These are phyloP conservation scores for Brachyptera putata DNA, from an alignment of 2,888 invertebrate genomes.

Conservation along the genomic window DNA sequence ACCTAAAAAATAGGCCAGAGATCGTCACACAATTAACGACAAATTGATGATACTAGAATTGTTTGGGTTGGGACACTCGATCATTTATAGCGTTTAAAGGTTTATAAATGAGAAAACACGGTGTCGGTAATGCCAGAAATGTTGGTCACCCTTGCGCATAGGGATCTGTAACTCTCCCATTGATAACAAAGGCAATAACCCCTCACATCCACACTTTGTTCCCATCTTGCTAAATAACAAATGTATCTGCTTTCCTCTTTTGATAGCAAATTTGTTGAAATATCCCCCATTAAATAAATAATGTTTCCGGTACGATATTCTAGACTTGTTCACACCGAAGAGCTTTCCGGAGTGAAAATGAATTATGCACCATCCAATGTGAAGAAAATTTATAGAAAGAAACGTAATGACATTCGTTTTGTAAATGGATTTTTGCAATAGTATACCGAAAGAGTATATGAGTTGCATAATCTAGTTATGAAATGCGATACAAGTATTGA, in stretches of 20 bases:
- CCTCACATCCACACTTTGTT: conserved; percentile 1
- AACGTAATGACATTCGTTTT: no score
- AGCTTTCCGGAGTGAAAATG: no score
- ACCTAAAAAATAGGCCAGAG: no score
- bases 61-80: no score
- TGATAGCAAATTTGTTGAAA: conserved; percentile 14
- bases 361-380: no score
- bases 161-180: background rate
- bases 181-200: conserved; percentile 5
- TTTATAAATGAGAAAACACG: background rate
- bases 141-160: background rate
- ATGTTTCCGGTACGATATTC: conserved; percentile 10
- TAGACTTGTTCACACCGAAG: no score
- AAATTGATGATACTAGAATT: background rate
- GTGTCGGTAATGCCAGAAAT: background rate
- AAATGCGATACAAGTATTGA: no score
- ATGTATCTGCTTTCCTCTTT: conserved; percentile 10
- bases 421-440: no score
- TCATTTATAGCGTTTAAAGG: background rate
- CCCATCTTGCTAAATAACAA: background rate
- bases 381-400: no score
- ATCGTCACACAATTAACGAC: background rate
- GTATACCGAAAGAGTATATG: no score
- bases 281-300: conserved; percentile 5
- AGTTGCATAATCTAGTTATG: no score